A percentile compares a stretch with the other conserved stretches of the same genome.
These are phyloP conservation scores for Peribatodes rhomboidaria DNA, from an alignment of 2,888 invertebrate species.

Conservation along the genomic window DNA sequence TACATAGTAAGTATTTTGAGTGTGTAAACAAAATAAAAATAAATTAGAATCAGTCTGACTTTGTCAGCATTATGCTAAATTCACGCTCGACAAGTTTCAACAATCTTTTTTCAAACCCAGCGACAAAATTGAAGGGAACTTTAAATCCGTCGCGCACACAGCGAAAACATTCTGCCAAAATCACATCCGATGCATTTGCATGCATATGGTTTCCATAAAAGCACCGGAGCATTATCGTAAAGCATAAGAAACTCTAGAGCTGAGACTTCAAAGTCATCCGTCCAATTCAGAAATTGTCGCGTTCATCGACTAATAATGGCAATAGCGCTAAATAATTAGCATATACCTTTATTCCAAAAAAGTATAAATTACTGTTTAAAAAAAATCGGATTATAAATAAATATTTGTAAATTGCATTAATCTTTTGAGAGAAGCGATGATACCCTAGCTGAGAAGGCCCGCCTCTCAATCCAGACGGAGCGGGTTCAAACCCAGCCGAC, in stretches of 20 bases:
- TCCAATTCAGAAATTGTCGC: background rate
- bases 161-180: slow-evolving; percentile 28
- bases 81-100: background rate
- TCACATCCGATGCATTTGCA: slow-evolving; percentile 37
- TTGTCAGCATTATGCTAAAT: background rate
- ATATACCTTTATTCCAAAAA: too few species aligned
- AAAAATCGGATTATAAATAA: too few species aligned
- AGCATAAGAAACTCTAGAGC: slow-evolving; percentile 8
- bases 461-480: too few species aligned
- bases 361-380: too few species aligned
- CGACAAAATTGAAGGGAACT: slow-evolving; percentile 16
- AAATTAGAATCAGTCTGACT: background rate
- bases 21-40: too few species aligned
- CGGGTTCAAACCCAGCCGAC: too few species aligned
- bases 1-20: too few species aligned
- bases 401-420: too few species aligned
- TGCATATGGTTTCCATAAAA: slow-evolving; percentile 36
- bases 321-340: too few species aligned
- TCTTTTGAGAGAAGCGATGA: too few species aligned
- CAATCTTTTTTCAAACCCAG: background rate
- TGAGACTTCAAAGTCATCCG: slow-evolving; percentile 1
- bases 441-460: too few species aligned
- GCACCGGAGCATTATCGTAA: slow-evolving; percentile 28
- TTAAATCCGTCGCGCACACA: slow-evolving; percentile 16
- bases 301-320: too few species aligned